These are phyloP conservation scores for Psittacula derbiana DNA, from an alignment of 2,797 vertebrate species.

Conservation along the genomic window DNA sequence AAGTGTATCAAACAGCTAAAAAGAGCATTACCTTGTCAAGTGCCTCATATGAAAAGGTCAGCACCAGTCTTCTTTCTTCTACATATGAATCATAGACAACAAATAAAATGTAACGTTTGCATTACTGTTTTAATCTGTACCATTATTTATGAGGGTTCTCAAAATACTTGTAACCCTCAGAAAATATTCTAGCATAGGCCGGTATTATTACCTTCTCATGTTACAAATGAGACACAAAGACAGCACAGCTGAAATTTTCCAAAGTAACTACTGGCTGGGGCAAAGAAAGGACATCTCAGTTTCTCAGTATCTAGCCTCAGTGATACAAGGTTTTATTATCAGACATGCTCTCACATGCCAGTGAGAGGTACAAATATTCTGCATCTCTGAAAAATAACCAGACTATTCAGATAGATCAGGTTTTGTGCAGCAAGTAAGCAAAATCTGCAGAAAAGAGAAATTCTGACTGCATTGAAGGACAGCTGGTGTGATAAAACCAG, in stretches of 20 bases:
- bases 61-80: not conserved
- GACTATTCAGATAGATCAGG: not conserved
- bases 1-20: not conserved
- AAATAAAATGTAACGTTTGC: not conserved
- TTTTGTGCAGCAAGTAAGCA: not conserved
- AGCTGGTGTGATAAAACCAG: not conserved
- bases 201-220: not conserved
- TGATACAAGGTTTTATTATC: not conserved
- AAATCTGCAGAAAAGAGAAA: not conserved
- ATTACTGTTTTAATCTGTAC: not conserved
- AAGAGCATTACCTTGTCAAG: not conserved
- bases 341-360: fast-evolving
- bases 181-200: not conserved
- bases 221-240: not conserved
- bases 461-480: not conserved
- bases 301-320: not conserved
- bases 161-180: not conserved
- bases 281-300: not conserved
- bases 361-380: not conserved
- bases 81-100: not conserved
- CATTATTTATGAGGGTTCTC: conserved; percentile 1
- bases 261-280: not conserved
- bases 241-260: not conserved
- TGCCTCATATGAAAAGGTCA: not conserved
- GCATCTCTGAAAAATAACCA: not conserved